These are phyloP conservation scores for Phrynocephalus versicolor DNA, from an alignment of 2,113 vertebrate genomes.

Conservation along the genomic window DNA sequence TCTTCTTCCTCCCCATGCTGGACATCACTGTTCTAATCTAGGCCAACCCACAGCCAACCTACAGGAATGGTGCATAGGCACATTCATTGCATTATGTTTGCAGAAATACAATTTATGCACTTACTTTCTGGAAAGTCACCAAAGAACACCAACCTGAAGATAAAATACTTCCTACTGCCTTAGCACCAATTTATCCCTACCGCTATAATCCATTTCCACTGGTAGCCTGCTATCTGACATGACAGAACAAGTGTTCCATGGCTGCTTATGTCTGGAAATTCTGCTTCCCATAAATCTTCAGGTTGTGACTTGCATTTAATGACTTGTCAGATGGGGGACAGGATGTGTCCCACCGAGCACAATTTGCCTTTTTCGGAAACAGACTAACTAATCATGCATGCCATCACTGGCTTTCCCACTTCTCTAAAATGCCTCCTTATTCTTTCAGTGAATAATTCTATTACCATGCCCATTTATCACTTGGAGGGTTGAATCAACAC, in stretches of 20 bases:
- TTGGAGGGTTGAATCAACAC: not conserved
- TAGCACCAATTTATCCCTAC: constrained; percentile 8
- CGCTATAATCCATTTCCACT: constrained; percentile 5
- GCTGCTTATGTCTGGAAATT: constrained; percentile 2
- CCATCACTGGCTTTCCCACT: constrained; percentile 9
- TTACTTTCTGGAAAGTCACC: not conserved
- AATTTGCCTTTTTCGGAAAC: constrained; percentile 27
- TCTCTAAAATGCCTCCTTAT: constrained; percentile 23
- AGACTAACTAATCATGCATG: constrained; percentile 32
- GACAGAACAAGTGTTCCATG: constrained; percentile 9
- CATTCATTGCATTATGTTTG: not conserved
- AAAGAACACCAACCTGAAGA: not conserved
- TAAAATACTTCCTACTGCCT: not conserved
- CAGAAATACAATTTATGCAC: not conserved
- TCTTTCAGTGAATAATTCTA: constrained; percentile 38
- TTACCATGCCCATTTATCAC: constrained; percentile 27
- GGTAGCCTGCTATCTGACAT: constrained; percentile 16
- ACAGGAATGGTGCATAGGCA: not conserved
- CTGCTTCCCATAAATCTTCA: constrained; percentile 20
- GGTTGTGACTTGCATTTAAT: constrained; percentile 25
- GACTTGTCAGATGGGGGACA: constrained; percentile 6
- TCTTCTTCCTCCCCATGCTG: not conserved
- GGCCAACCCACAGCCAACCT: not conserved
- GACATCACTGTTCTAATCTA: not conserved
- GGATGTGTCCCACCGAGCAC: constrained; percentile 21